These are phyloP conservation scores for Bombylius discolor DNA, from an alignment of 2,888 invertebrate genomes.

Conservation along the genomic window DNA sequence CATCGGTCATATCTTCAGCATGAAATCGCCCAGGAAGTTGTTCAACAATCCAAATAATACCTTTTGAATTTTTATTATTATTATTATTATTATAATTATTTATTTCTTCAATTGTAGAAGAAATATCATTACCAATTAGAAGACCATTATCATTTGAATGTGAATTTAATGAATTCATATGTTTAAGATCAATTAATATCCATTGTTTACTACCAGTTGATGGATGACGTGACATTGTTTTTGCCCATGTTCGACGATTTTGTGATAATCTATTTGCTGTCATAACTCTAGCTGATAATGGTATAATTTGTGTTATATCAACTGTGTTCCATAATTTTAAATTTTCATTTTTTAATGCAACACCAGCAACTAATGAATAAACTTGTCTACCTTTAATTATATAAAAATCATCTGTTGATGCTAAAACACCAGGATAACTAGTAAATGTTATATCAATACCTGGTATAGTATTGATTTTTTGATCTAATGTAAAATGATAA, in stretches of 20 bases:
- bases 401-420: constrained; percentile 76
- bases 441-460: constrained; percentile 62
- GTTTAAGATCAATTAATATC: constrained; percentile 64
- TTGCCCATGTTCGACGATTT: constrained; percentile 60
- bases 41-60: constrained; percentile 57
- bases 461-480: constrained; percentile 43
- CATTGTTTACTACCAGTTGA: constrained; percentile 80
- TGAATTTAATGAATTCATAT: constrained; percentile 25
- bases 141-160: constrained; percentile 17
- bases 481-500: constrained; percentile 47
- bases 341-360: constrained; percentile 65
- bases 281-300: constrained; percentile 63
- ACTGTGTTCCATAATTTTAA: constrained; percentile 54
- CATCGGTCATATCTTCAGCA: constrained; percentile 27
- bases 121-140: neutral
- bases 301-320: constrained; percentile 38
- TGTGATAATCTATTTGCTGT: constrained; percentile 70
- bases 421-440: constrained; percentile 70
- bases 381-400: constrained; percentile 45
- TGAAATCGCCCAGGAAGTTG: constrained; percentile 57
- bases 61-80: constrained; percentile 19
- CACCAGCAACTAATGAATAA: constrained; percentile 58
- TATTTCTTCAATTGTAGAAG: neutral
- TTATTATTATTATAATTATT: neutral
- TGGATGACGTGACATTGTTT: constrained; percentile 54